A percentile compares a stretch with the other conserved stretches of the same genome.
phyloP scores from a whole-genome alignment of 2,888 invertebrate genomes.

The Lycia hirtaria region DNA sequence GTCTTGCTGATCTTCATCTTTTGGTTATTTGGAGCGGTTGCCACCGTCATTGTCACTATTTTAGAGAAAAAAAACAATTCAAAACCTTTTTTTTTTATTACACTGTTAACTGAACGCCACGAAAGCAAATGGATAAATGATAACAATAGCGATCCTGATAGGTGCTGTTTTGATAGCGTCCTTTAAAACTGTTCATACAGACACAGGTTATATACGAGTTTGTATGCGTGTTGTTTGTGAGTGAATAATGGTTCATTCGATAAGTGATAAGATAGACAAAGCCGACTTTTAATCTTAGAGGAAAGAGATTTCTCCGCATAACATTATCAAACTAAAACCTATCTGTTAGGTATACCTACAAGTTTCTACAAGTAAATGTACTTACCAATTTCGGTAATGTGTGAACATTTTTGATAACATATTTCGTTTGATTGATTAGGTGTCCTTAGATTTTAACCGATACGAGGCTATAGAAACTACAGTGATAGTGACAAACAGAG shows the following conservation, averaged over 20 bases:
- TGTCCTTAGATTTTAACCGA: too few relatives aligned
- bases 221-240: conserved; percentile 1
- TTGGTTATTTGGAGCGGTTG: conserved; percentile 45
- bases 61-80: too few relatives aligned
- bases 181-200: conserved; percentile 14
- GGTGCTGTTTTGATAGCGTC: conserved; percentile 42
- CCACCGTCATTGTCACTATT: conserved; percentile 42
- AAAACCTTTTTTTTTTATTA: too few relatives aligned
- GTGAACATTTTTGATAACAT: too few relatives aligned
- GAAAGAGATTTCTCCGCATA: background rate
- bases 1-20: conserved; percentile 71
- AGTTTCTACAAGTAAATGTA: too few relatives aligned
- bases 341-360: too few relatives aligned
- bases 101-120: conserved; percentile 15
- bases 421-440: too few relatives aligned
- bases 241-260: conserved; percentile 14
- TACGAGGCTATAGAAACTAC: too few relatives aligned
- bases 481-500: too few relatives aligned
- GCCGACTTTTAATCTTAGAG: background rate
- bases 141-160: conserved; percentile 51
- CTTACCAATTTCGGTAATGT: too few relatives aligned
- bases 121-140: conserved; percentile 44
- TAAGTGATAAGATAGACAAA: conserved; percentile 26
- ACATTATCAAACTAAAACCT: too few relatives aligned
- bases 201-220: background rate